Conservation (phyloP, 2,113 vertebrate genomes). For the Coptodon bakossiorum region DNA sequence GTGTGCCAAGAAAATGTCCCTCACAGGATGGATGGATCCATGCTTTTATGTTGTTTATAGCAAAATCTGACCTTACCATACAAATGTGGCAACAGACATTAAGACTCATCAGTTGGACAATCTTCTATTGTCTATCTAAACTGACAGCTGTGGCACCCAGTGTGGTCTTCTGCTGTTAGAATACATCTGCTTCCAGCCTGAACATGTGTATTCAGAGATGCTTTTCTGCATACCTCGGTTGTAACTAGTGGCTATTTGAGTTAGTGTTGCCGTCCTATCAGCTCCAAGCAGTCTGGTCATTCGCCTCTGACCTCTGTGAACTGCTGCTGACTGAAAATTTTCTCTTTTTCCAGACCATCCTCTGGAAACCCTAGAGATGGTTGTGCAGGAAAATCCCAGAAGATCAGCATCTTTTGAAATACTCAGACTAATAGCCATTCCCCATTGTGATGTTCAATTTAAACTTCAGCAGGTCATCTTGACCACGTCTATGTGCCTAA, state of each 20-base stretch:
- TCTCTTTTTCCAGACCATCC: neutral
- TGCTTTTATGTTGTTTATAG: neutral
- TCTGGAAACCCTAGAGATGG: neutral
- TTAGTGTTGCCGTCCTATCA: neutral
- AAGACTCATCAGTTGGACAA: neutral
- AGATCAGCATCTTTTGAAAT: neutral
- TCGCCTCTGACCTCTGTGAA: neutral
- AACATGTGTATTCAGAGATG: neutral
- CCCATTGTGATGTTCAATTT: neutral
- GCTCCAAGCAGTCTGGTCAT: neutral
- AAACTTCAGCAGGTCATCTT: neutral
- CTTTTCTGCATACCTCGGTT: neutral
- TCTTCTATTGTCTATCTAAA: neutral
- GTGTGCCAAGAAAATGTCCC: neutral
- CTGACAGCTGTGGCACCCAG: neutral
- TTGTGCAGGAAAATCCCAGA: neutral
- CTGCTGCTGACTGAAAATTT: neutral
- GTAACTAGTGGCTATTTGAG: neutral
- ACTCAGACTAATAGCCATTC: neutral
- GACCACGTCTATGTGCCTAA: neutral
- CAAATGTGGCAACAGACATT: neutral
- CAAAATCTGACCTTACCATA: neutral
- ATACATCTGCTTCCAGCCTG: neutral
- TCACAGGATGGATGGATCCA: neutral
- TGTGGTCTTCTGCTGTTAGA: neutral